Conservation (phyloP, 1,140 invertebrate genomes). For the Brachionus asplanchnoidis region DNA sequence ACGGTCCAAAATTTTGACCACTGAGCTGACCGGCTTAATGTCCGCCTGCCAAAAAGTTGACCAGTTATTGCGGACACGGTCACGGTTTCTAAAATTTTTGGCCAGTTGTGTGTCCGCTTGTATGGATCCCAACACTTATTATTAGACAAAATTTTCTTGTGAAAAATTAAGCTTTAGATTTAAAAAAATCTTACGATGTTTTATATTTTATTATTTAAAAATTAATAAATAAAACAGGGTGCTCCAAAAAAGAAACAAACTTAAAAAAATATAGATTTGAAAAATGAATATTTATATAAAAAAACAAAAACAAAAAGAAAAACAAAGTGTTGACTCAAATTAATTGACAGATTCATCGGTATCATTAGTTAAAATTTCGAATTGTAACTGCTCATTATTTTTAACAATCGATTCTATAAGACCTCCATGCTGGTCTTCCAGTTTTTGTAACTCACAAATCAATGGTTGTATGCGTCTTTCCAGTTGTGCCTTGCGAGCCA, state of each 20-base stretch:
- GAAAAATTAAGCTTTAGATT: background rate
- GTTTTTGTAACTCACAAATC: slow-evolving; percentile 34
- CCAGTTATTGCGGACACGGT: too few relatives aligned
- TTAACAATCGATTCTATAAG: slow-evolving; percentile 26
- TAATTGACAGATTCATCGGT: slow-evolving; percentile 28
- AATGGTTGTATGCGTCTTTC: slow-evolving; percentile 37
- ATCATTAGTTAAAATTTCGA: slow-evolving; percentile 29
- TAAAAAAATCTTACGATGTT: background rate
- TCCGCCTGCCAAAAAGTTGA: too few relatives aligned
- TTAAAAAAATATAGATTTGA: background rate
- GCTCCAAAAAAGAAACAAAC: background rate
- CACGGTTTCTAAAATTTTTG: too few relatives aligned
- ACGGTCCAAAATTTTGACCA: too few relatives aligned
- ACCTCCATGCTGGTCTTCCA: slow-evolving; percentile 32
- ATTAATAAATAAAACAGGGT: background rate
- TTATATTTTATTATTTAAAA: background rate
- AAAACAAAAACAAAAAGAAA: too few relatives aligned
- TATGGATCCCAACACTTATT: too few relatives aligned
- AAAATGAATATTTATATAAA: background rate
- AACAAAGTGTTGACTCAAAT: background rate
- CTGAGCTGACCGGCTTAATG: too few relatives aligned
- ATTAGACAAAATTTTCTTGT: background rate
- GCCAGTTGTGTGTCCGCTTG: too few relatives aligned
- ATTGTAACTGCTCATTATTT: background rate
- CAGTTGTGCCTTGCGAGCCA: slow-evolving; percentile 24